Conservation (phyloP, 2,113 vertebrate genomes). For the Panurus biarmicus region DNA sequence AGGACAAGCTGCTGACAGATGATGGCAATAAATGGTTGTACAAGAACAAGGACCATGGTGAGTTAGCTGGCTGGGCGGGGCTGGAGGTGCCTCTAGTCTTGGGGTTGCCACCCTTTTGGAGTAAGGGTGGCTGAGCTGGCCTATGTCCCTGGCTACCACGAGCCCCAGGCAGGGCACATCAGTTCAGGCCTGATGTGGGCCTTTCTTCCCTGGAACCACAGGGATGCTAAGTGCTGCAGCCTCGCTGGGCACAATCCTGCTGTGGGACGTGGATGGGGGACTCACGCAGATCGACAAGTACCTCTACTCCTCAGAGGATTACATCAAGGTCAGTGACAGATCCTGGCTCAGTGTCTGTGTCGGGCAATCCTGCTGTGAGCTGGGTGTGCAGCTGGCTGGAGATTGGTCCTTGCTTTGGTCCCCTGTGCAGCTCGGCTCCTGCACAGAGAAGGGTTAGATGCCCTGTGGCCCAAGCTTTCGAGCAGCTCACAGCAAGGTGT, state of each 20-base stretch:
- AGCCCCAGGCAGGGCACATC: neutral
- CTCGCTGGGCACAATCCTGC: constrained; percentile 91
- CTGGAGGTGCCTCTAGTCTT: neutral
- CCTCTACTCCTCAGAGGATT: constrained; percentile 96
- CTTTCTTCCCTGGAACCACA: constrained; percentile 44
- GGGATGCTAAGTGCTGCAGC: constrained; percentile 98
- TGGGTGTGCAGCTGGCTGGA: neutral
- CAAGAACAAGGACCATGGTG: constrained; percentile 98
- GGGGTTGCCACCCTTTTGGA: neutral
- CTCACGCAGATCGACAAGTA: constrained; percentile 98
- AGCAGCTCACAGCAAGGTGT: neutral
- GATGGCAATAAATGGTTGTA: constrained; percentile 99
- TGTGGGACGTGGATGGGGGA: constrained; percentile 97
- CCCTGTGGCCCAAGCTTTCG: neutral
- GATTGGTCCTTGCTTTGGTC: neutral
- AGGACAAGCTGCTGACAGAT: constrained; percentile 95
- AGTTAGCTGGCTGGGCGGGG: neutral
- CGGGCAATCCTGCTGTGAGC: neutral
- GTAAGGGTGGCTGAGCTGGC: neutral
- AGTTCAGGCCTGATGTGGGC: neutral
- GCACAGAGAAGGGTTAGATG: neutral
- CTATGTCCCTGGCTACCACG: neutral
- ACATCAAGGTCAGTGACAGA: constrained; percentile 86
- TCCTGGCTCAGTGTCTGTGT: neutral
- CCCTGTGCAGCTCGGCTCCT: neutral